A percentile compares a stretch with the other conserved stretches of the same genome.
Conservation (phyloP, 2,113 vertebrate genomes). For the Strix uralensis region DNA sequence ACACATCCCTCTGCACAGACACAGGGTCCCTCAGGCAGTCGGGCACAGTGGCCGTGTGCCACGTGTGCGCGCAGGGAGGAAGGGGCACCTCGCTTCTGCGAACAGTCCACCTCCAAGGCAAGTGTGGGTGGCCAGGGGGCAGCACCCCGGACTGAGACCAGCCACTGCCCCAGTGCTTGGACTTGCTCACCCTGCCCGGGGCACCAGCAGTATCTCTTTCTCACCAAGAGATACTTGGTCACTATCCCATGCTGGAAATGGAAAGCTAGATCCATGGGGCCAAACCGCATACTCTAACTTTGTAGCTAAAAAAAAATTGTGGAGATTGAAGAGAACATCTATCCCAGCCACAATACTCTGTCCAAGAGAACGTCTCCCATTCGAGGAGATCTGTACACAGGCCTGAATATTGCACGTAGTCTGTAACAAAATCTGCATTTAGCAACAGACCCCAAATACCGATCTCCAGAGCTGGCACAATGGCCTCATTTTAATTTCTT, state of each 20-base stretch:
- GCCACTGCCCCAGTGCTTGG: background rate
- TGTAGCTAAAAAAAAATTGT: background rate
- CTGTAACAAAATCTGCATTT: background rate
- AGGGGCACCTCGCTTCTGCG: background rate
- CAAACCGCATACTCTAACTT: accelerated
- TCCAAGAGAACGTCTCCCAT: background rate
- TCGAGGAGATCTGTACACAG: background rate
- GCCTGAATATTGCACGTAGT: background rate
- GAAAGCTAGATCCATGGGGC: background rate
- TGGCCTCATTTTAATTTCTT: background rate
- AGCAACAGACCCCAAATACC: background rate
- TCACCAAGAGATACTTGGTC: background rate
- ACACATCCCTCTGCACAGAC: background rate
- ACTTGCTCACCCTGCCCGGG: background rate
- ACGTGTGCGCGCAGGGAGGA: background rate
- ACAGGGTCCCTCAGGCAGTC: background rate
- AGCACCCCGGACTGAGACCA: background rate
- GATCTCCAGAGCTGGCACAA: background rate
- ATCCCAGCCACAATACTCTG: background rate
- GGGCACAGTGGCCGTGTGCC: background rate
- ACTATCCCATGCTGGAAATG: background rate
- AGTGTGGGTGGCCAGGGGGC: background rate
- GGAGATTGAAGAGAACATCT: background rate
- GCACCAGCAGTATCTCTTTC: background rate
- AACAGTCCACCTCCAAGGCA: background rate